phyloP scores from a whole-genome alignment of 2,888 invertebrate species.

The Tachina fera region DNA sequence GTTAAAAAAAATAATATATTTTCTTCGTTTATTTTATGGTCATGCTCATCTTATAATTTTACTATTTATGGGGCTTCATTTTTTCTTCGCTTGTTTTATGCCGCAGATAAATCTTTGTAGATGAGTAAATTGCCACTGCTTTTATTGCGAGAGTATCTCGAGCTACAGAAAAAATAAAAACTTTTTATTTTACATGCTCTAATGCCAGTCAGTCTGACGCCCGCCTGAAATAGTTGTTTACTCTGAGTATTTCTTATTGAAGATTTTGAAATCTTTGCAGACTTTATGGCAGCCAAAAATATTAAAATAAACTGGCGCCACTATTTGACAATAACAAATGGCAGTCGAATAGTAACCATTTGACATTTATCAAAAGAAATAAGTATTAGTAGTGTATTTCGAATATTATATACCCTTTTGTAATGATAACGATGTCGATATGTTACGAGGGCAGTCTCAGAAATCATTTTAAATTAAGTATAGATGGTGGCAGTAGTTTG shows the following conservation, averaged over 20 bases:
- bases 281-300: constrained; percentile 80
- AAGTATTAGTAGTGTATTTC: not conserved
- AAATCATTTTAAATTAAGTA: no score
- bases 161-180: not conserved
- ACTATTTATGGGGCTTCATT: constrained; percentile 67
- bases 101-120: constrained; percentile 26
- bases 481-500: no score
- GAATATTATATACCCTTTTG: no score
- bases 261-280: constrained; percentile 71
- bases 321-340: constrained; percentile 62
- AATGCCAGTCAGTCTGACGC: constrained; percentile 79
- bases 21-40: constrained; percentile 53
- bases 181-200: constrained; percentile 55
- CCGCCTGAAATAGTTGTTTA: constrained; percentile 75
- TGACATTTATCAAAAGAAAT: constrained; percentile 35
- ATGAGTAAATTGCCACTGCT: constrained; percentile 47
- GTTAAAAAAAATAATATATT: not conserved
- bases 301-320: constrained; percentile 80
- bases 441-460: no score
- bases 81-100: constrained; percentile 36
- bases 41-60: constrained; percentile 62
- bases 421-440: no score
- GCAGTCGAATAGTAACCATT: constrained; percentile 46
- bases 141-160: constrained; percentile 1
- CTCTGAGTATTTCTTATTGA: constrained; percentile 42